phyloP scores from a whole-genome alignment of 2,113 vertebrate genomes.

The Protobothrops flavoviridis region DNA sequence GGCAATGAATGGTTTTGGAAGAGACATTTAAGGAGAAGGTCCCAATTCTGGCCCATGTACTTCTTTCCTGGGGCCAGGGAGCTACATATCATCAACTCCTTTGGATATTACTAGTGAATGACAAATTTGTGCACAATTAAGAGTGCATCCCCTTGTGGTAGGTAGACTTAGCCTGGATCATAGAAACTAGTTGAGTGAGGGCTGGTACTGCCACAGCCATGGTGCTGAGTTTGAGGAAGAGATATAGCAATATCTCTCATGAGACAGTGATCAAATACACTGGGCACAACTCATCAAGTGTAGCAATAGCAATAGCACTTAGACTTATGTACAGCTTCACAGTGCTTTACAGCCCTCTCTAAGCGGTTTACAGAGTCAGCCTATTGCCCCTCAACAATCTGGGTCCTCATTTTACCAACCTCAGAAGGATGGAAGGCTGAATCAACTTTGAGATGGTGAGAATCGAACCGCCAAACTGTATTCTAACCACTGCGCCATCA shows the following conservation, averaged over 20 bases:
- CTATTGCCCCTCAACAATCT: too few relatives aligned
- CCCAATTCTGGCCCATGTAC: neutral
- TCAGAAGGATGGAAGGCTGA: too few relatives aligned
- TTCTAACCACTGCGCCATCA: too few relatives aligned
- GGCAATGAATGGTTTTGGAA: neutral
- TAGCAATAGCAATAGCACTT: neutral
- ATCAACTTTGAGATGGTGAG: too few relatives aligned
- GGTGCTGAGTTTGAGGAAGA: neutral
- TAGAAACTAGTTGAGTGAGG: neutral
- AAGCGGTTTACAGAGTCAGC: too few relatives aligned
- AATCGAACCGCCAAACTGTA: too few relatives aligned
- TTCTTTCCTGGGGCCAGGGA: neutral
- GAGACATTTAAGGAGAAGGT: neutral
- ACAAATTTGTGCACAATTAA: neutral
- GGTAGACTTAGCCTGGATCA: neutral
- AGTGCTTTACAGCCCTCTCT: too few relatives aligned
- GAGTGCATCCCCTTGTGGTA: neutral
- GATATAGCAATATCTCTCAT: neutral
- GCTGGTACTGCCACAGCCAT: neutral
- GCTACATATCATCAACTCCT: neutral
- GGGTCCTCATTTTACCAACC: too few relatives aligned
- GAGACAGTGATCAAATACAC: neutral
- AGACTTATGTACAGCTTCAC: too few relatives aligned
- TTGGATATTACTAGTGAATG: neutral
- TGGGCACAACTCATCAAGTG: neutral